Base-by-base conservation (phyloP, 2,113 vertebrate species). In the Misgurnus anguillicaudatus region DNA sequence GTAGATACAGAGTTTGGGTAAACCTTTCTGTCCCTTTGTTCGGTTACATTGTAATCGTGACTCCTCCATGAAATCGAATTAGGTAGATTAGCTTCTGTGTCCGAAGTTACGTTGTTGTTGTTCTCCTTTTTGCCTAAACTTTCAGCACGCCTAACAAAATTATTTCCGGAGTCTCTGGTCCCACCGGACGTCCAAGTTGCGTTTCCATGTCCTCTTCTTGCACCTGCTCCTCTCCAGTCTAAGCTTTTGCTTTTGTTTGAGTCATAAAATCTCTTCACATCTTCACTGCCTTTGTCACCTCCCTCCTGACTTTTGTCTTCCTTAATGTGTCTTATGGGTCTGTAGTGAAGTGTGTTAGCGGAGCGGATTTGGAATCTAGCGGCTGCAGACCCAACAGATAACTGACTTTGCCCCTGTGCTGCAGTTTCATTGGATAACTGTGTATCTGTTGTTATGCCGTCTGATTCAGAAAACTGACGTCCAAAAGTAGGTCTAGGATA, bases 201-300 rank as follows among this genome's bases (percentile, higher is more conserved):
- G 19, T n/a, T 47, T 9, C 41, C 39, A 24, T 62, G 31, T 39
- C 36, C 64, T 42, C 75, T 79, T 55, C 63, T 84, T 41, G 19
- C 61, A 21, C 8, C 16, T 1, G 58, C 48, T 41, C 39, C 78
- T 78, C 83, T 87, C 86, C 84, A 85, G 78, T 91, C 89, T 47
- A 91, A 84, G 84, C 90, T 92, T 75, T 78, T 87, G 79, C 88
- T 92, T 84, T 88, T 88, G 66, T 19, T 88, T 6, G 78, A 9
- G 39, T 84, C 4, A 65, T 75, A 41, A 5, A 7, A 2, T 70
- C 38, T 77, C 75, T 79, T 90, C 83, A 39, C 64, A 6, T 88
- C 87, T n/a, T 85, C 81, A 70, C 82, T 85, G 39, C 83, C 87
- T 21, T 42, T 82, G 14, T 4, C 80, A 63, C 67, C 82, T 65